Conservation (phyloP, 1,140 invertebrate genomes). For the Drosophila busckii region DNA sequence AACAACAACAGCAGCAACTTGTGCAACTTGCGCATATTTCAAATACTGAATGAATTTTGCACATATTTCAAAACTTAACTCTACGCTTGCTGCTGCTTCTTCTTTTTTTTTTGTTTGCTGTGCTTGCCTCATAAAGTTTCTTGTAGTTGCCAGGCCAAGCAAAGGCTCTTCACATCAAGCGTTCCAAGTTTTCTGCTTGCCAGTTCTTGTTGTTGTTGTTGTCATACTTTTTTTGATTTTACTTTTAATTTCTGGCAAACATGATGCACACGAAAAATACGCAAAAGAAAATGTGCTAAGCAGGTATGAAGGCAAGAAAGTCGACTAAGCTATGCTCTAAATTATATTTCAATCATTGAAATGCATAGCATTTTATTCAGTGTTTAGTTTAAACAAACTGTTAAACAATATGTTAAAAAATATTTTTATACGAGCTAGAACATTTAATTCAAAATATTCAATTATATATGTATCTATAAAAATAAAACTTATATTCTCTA, state of each 20-base stretch:
- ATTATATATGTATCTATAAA: too few species aligned
- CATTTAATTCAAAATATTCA: too few species aligned
- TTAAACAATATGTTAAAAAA: too few species aligned
- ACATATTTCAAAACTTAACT: constrained; percentile 73
- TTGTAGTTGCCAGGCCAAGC: constrained; percentile 7
- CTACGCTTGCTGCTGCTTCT: neutral
- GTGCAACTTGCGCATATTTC: constrained; percentile 68
- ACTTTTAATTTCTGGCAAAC: constrained; percentile 62
- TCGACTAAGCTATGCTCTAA: too few species aligned
- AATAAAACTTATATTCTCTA: too few species aligned
- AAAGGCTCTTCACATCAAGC: neutral
- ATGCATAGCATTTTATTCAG: too few species aligned
- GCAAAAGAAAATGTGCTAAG: constrained; percentile 11
- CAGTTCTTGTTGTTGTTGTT: constrained; percentile 32
- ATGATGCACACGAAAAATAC: constrained; percentile 6
- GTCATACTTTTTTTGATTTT: constrained; percentile 56
- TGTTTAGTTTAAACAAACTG: too few species aligned
- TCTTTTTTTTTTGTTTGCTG: constrained; percentile 10
- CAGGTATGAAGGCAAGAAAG: too few species aligned
- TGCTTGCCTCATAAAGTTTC: constrained; percentile 20
- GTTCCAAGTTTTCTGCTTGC: constrained; percentile 30
- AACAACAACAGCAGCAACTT: constrained; percentile 37
- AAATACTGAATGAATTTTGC: constrained; percentile 73
- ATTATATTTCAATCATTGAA: too few species aligned
- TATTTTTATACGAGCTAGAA: too few species aligned